Evolutionary conservation across 2,797 vertebrate genomes (phyloP).

Genomic region (Hipposideros larvatus): DNA sequence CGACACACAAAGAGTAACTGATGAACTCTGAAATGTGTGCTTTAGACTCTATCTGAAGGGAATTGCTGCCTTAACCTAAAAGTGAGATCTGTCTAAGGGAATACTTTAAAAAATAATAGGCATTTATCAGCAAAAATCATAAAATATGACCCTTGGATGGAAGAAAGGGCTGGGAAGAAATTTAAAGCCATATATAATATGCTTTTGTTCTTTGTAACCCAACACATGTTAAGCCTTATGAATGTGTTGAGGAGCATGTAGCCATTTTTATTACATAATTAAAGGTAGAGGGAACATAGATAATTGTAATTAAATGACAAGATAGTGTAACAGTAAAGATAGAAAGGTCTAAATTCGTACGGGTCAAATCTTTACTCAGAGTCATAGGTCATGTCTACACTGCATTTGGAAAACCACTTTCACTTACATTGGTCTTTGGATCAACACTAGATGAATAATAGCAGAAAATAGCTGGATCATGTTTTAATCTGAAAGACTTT

Average conservation of each 20-base stretch:
- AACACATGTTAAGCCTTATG: not conserved
- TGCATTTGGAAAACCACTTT: not conserved
- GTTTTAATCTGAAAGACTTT: conserved; percentile 79
- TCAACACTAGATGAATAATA: conserved; percentile 64
- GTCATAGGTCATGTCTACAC: not conserved
- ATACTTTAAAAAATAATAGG: not conserved
- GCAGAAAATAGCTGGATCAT: conserved; percentile 70
- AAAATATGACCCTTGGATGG: not conserved
- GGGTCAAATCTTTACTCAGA: not conserved
- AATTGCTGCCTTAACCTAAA: not conserved
- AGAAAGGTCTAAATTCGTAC: not conserved
- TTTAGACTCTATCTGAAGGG: not conserved
- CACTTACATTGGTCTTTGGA: not conserved
- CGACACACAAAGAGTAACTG: not conserved
- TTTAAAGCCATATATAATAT: not conserved
- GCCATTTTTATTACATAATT: conserved; percentile 51
- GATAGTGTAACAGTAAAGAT: not conserved
- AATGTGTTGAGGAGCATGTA: conserved; percentile 24
- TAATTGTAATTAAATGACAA: not conserved
- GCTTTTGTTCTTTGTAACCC: not conserved
- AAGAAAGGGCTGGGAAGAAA: not conserved
- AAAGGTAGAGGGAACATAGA: not conserved
- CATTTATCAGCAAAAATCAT: conserved; percentile 6
- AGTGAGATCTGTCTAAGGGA: not conserved
- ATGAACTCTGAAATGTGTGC: not conserved